Evolutionary conservation across 2,113 vertebrate genomes (phyloP).

Genomic region (Salvator merianae): DNA sequence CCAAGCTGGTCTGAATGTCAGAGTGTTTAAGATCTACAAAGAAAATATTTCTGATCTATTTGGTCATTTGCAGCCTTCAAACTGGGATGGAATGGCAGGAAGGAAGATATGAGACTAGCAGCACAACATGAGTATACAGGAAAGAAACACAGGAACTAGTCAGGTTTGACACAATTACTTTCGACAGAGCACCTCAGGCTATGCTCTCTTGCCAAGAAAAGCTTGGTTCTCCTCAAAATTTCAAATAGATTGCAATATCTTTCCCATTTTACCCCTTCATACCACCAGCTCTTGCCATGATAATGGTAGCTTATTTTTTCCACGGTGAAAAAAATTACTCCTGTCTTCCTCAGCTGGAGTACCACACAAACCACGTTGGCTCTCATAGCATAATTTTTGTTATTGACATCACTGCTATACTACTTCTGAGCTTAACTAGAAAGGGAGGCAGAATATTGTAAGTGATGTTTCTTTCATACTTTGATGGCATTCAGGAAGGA

Average conservation of each 20-base stretch:
- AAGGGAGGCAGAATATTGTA: not conserved
- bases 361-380: too few relatives aligned
- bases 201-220: not conserved
- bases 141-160: not conserved
- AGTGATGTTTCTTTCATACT: not conserved
- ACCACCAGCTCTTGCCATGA: not conserved
- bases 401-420: not conserved
- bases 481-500: not conserved
- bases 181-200: not conserved
- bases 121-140: not conserved
- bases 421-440: slow-evolving; percentile 5
- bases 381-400: too few relatives aligned
- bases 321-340: not conserved
- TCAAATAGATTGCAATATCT: not conserved
- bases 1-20: not conserved
- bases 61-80: not conserved
- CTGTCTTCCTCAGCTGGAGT: not conserved
- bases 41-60: not conserved
- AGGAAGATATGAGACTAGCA: not conserved
- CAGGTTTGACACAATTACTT: slow-evolving; percentile 7
- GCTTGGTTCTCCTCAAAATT: not conserved
- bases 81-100: not conserved
- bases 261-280: not conserved
- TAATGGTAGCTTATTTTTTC: not conserved
- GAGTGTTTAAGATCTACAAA: not conserved